These are phyloP conservation scores for Pica pica DNA, from an alignment of 2,113 vertebrate species.

Conservation along the genomic window DNA sequence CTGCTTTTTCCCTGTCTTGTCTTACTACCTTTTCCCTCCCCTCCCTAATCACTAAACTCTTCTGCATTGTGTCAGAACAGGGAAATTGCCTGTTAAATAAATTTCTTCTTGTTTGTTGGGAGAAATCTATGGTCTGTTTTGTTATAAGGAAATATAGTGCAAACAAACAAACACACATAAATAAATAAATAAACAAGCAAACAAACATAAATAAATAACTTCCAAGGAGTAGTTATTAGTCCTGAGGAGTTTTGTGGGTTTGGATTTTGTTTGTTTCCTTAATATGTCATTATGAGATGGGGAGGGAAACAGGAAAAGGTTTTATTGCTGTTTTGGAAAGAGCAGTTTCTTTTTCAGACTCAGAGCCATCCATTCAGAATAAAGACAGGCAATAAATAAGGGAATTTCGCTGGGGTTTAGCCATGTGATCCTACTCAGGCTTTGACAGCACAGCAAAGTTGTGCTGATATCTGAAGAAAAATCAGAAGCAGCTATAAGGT, in stretches of 20 bases:
- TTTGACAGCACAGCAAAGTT: not conserved
- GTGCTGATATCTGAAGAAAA: conserved; percentile 36
- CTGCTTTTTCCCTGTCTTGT: not conserved
- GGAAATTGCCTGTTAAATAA: not conserved
- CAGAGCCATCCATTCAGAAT: not conserved
- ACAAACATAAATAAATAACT: not conserved
- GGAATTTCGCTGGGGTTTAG: not conserved
- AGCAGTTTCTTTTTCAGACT: not conserved
- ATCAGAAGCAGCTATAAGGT: not conserved
- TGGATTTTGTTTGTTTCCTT: not conserved
- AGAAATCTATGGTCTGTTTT: not conserved
- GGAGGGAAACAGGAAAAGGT: not conserved
- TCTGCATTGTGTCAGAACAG: not conserved
- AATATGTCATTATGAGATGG: not conserved
- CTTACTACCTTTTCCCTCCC: not conserved
- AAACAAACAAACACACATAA: not conserved
- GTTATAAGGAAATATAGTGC: not conserved
- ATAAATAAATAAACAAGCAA: too few relatives aligned
- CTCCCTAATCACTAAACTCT: not conserved
- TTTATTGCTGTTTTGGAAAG: not conserved
- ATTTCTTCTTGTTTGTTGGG: not conserved
- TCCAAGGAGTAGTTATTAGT: not conserved
- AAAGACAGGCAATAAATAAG: not conserved
- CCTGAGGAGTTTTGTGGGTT: not conserved
- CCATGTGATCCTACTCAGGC: not conserved